Evolutionary conservation across 2,113 vertebrate species (phyloP).

Genomic region (Anarhynchus alexandrinus): DNA sequence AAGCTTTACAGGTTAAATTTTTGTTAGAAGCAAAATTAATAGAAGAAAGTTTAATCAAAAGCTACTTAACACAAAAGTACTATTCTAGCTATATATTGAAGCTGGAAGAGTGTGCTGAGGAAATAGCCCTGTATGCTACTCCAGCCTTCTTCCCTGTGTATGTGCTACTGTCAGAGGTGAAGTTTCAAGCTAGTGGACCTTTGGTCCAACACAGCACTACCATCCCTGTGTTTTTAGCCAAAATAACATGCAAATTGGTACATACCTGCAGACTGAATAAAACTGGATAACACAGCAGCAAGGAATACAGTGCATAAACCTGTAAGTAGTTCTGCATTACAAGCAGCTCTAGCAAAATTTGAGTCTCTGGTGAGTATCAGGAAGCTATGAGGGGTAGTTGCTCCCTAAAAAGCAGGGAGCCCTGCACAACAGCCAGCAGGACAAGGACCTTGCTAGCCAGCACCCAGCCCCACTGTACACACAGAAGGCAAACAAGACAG

Average conservation of each 20-base stretch:
- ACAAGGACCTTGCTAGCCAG: neutral
- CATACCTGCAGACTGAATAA: neutral
- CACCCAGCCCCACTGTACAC: neutral
- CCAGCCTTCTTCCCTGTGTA: neutral
- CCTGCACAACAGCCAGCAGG: neutral
- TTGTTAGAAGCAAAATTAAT: neutral
- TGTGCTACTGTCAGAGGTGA: neutral
- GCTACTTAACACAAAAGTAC: neutral
- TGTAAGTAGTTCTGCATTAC: neutral
- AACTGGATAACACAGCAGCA: rapidly evolving
- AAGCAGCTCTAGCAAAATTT: neutral
- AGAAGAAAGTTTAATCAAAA: neutral
- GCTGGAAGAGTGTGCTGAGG: rapidly evolving
- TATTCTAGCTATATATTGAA: neutral
- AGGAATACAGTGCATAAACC: neutral
- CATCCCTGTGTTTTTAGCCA: neutral
- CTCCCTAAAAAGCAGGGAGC: neutral
- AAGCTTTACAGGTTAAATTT: rapidly evolving
- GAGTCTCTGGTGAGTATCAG: rapidly evolving
- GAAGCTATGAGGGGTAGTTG: neutral
- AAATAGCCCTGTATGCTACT: neutral
- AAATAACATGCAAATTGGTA: neutral
- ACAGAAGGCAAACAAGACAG: neutral
- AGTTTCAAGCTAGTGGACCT: neutral
- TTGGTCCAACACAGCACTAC: neutral